Base-by-base conservation (phyloP, 2,888 invertebrate species). In the Cotesia congregata region DNA sequence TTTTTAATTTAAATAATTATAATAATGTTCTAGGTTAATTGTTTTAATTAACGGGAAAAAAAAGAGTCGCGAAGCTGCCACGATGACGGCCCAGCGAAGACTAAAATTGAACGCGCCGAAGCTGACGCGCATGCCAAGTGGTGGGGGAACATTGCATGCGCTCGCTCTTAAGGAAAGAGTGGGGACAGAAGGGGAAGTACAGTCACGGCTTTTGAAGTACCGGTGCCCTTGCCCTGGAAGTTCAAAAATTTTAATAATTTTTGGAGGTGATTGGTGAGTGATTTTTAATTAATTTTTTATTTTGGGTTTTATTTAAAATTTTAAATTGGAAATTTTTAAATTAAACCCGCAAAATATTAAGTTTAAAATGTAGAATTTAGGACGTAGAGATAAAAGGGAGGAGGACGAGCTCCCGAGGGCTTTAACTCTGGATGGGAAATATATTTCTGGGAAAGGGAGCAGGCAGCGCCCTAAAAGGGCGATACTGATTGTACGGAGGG, bases 81-180 rank as follows among this genome's bases (percentile, higher is more conserved):
- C 86, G 82, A 82, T 87, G 83, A 85, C 87, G 88, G 85, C 84
- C 87, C 85, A 86, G 85, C 86, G 84, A 83, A 86, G 88, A 89
- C 89, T 89, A 87, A 86, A 82, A 76, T 82, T 75, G 78, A 80
- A 80, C 80, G 83, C 80, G 82, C 76, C 82, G 83, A 74, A 75
- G 69, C 71, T 77, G 80, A 76, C 80, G 79, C 78, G 82, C 81
- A 77, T 78, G 81, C 69, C 71, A 71, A 70, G 62, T 72, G 39
- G 20, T 72, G 62, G 40, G 64, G 62, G 17, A 39, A 12, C 9
- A 50, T 50, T 50, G 50, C 50, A 50, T 50, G 50, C 50, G 50
- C 50, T 50, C 50, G 50, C 67, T 41, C 73, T 75, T 38, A 75
- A 74, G 78, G 77, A 73, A 80, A 80, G 78, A 78, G 82, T 71